Evolutionary conservation across 2,888 invertebrate species (phyloP).

Genomic region (Miltochrista miniata): DNA sequence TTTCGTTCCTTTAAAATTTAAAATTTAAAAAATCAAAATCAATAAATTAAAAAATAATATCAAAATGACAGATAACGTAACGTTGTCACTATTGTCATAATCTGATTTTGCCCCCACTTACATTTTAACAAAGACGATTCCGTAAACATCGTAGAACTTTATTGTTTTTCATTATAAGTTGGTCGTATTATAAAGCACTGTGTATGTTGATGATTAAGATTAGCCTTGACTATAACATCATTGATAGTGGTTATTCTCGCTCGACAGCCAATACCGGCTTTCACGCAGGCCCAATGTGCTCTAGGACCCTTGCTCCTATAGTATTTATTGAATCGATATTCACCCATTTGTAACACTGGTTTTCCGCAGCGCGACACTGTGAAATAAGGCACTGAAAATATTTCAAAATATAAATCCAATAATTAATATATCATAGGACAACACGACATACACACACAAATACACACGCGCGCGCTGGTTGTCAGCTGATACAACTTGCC

Average conservation of each 20-base stretch:
- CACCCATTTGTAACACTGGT: conserved; percentile 43
- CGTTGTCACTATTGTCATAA: too few species aligned
- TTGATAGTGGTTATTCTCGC: conserved; percentile 44
- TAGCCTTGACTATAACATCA: conserved; percentile 32
- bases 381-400: conserved; percentile 14
- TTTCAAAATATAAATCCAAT: too few species aligned
- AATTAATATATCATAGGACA: too few species aligned
- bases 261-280: conserved; percentile 36
- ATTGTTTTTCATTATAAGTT: not conserved
- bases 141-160: not conserved
- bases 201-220: conserved; percentile 26
- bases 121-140: too few species aligned
- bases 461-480: too few species aligned
- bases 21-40: too few species aligned
- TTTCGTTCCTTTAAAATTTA: too few species aligned
- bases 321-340: conserved; percentile 44
- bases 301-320: conserved; percentile 33
- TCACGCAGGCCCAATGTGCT: conserved; percentile 41
- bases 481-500: too few species aligned
- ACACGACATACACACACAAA: too few species aligned
- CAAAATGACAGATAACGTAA: too few species aligned
- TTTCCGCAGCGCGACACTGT: conserved; percentile 42
- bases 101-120: too few species aligned
- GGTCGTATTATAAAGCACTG: not conserved
- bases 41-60: too few species aligned